A percentile compares a stretch with the other conserved stretches of the same genome.
Conservation (phyloP, 2,888 invertebrate species). For the Drosophila neonasuta region DNA sequence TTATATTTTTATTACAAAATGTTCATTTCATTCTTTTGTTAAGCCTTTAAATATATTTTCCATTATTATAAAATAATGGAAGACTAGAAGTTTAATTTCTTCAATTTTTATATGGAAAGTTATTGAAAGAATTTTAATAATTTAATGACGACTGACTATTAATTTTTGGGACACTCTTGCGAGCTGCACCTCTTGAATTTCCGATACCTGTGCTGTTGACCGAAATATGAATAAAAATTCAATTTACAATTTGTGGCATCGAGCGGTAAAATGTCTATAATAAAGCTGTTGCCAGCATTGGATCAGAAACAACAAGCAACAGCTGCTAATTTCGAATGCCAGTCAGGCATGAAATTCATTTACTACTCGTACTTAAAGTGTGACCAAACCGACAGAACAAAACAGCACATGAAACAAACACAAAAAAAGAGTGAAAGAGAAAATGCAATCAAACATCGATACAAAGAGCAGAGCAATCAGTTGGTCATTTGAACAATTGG, state of each 20-base stretch:
- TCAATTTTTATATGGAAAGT: neutral
- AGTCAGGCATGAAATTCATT: conserved; percentile 63
- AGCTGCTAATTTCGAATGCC: conserved; percentile 59
- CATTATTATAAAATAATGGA: too few relatives aligned
- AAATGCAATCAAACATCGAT: conserved; percentile 48
- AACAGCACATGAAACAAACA: conserved; percentile 16
- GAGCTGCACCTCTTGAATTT: conserved; percentile 33
- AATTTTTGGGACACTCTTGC: conserved; percentile 20
- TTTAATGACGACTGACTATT: neutral
- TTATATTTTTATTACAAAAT: too few relatives aligned
- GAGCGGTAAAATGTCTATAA: conserved; percentile 8
- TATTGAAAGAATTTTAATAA: neutral
- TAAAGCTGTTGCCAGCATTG: conserved; percentile 29
- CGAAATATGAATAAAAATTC: conserved; percentile 54
- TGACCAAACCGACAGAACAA: conserved; percentile 37
- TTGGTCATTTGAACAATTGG: conserved; percentile 36
- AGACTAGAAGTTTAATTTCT: neutral
- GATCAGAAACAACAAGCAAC: conserved; percentile 17
- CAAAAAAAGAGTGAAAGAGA: conserved; percentile 1
- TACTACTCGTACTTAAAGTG: conserved; percentile 44
- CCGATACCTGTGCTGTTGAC: conserved; percentile 48
- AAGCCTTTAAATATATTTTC: too few relatives aligned
- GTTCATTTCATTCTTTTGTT: too few relatives aligned
- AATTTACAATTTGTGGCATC: conserved; percentile 26
- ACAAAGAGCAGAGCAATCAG: conserved; percentile 37